Base-by-base conservation (phyloP, 2,888 invertebrate species). In the Holacanthella duospinosa region DNA sequence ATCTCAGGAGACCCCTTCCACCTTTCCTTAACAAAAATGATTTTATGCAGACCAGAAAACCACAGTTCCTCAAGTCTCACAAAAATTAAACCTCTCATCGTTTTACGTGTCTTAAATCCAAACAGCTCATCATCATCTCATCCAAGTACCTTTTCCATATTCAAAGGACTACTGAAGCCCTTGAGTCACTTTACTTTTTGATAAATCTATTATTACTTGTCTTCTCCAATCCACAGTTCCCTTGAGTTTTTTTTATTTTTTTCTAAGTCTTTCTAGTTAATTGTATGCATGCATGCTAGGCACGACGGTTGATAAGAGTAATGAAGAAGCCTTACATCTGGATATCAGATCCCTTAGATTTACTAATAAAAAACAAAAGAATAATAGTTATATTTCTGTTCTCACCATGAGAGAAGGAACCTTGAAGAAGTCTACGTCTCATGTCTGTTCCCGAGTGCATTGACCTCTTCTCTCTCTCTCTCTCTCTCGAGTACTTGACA, bases 11-110 rank as follows among this genome's bases (percentile, higher is more conserved):
- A 4, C 48, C 48, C 48, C 4, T 48, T 48, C 19, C 48, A 21
- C 48, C 48, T 21, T 48, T 48, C 48, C 21, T 48, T 21, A 48
- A n/a, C 48, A 48, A 48, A 48, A 21, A 4, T 48, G 48, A 4
- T 48, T 48, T 48, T 48, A 48, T 48, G 48, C 48, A 48, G 48
- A 48, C 48, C 16, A 48, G 48, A 21, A 9, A 36, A 36, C 36
- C 9, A 36, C 36, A 36, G 36, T 16, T 48, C 48, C 48, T n/a
- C 48, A 16, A 16, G n/a, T n/a, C 19, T 21, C n/a, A 21, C 16
- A 48, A 48, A 9, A 21, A 4, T 21, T 48, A 16, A 21, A 48
- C 21, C 21, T 48, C 21, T 4, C 48, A n/a, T n/a, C n/a, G n/a
- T n/a, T 4, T 48, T 48, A 48, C 48, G 48, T 48, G 48, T 48